A percentile compares a stretch with the other conserved stretches of the same genome.
Evolutionary conservation across 2,797 vertebrate genomes (phyloP).

Genomic region (Pantherophis vulpinus): DNA sequence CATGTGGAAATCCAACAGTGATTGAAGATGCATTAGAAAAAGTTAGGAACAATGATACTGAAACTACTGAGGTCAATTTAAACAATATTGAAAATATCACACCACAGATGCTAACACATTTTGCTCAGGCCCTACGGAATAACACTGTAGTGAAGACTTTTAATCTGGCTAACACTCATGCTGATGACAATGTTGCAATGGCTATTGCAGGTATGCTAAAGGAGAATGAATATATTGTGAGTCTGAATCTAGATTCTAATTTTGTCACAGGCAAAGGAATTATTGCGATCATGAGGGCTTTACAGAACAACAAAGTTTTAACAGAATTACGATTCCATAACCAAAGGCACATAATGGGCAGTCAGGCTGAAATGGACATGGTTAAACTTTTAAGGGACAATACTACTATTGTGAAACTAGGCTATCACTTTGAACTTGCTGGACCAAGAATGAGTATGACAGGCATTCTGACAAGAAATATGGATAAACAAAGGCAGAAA

Average conservation of each 20-base stretch:
- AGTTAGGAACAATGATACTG: constrained; percentile 80
- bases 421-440: constrained; percentile 95
- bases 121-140: constrained; percentile 84
- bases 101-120: constrained; percentile 83
- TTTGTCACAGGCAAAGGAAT: constrained; percentile 92
- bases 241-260: constrained; percentile 93
- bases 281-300: constrained; percentile 87
- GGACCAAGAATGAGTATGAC: constrained; percentile 98
- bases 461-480: constrained; percentile 92
- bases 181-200: constrained; percentile 85
- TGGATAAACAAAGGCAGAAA: constrained; percentile 93
- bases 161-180: constrained; percentile 90
- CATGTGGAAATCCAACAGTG: constrained; percentile 85
- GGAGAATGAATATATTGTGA: constrained; percentile 84
- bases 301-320: constrained; percentile 81
- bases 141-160: constrained; percentile 86
- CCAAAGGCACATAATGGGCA: constrained; percentile 90
- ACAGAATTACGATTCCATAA: constrained; percentile 97
- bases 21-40: constrained; percentile 89
- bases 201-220: constrained; percentile 87
- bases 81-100: constrained; percentile 95
- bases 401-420: constrained; percentile 87
- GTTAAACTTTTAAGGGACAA: constrained; percentile 92
- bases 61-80: constrained; percentile 89
- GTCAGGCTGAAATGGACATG: constrained; percentile 97